Evolutionary conservation across 2,797 vertebrate genomes (phyloP).

Genomic region (Lithobates pipiens): DNA sequence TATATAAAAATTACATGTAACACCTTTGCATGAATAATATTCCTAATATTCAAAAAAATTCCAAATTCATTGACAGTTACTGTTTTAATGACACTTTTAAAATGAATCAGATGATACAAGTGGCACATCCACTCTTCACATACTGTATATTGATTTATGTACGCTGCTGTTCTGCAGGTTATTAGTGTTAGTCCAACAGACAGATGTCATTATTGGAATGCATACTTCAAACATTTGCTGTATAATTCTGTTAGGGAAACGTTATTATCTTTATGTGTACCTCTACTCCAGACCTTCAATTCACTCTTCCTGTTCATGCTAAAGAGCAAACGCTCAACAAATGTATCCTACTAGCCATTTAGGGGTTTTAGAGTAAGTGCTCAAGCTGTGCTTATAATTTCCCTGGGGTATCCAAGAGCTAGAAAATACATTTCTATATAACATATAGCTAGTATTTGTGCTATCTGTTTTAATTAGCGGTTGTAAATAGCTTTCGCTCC

Average conservation of each 20-base stretch:
- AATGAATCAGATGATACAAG: not conserved
- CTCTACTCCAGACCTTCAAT: not conserved
- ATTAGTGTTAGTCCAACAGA: not conserved
- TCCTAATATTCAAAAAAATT: too few relatives aligned
- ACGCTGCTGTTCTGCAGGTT: not conserved
- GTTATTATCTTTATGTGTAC: not conserved
- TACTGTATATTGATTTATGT: not conserved
- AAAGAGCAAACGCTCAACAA: constrained; percentile 67
- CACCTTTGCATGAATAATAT: too few relatives aligned
- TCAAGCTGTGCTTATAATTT: constrained; percentile 56
- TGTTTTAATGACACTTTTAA: too few relatives aligned
- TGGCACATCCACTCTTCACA: not conserved
- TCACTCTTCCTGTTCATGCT: constrained; percentile 59
- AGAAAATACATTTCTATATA: not conserved
- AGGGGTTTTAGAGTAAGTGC: constrained; percentile 65
- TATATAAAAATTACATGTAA: too few relatives aligned
- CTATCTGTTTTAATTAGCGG: constrained; percentile 44
- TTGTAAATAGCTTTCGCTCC: constrained; percentile 7
- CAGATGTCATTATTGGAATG: not conserved
- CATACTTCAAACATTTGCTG: not conserved
- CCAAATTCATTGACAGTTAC: too few relatives aligned
- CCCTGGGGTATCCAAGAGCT: not conserved
- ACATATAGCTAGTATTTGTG: constrained; percentile 33
- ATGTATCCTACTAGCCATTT: constrained; percentile 64
- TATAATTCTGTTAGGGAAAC: not conserved